Evolutionary conservation across 2,797 vertebrate genomes (phyloP).

Genomic region (Spondyliosoma cantharus): DNA sequence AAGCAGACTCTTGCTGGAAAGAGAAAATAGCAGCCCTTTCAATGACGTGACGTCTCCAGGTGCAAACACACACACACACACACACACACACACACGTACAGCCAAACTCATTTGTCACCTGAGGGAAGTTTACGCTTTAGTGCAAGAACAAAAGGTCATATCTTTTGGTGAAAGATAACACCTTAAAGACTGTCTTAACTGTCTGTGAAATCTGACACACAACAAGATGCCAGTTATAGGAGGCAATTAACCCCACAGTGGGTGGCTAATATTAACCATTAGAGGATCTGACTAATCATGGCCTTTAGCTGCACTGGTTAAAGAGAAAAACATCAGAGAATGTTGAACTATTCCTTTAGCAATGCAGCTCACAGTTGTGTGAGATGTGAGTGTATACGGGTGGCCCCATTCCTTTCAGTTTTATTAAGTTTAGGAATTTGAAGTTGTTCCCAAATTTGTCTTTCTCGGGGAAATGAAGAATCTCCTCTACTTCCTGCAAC

Average conservation of each 20-base stretch:
- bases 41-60: conserved; percentile 17
- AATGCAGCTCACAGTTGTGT: background rate
- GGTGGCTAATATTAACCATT: background rate
- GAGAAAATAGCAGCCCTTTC: background rate
- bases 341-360: background rate
- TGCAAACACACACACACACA: conserved; percentile 4
- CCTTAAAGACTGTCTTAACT: conserved; percentile 23
- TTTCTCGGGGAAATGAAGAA: conserved; percentile 51
- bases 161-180: conserved; percentile 43
- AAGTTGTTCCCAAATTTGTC: conserved; percentile 40
- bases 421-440: conserved; percentile 46
- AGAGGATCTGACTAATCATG: conserved; percentile 3
- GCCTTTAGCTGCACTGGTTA: conserved; percentile 3
- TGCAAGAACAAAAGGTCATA: conserved; percentile 48
- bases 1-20: conserved; percentile 18
- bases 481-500: conserved; percentile 34
- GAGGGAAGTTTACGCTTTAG: conserved; percentile 23
- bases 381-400: background rate
- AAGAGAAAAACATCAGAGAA: background rate
- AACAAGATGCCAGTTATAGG: conserved; percentile 16
- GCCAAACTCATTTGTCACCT: conserved; percentile 5
- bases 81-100: background rate
- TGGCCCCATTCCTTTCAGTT: conserved; percentile 24
- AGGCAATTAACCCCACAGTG: conserved; percentile 2
- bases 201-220: conserved; percentile 55